Base-by-base conservation (phyloP, 2,113 vertebrate species). In the Erinaceus europaeus region DNA sequence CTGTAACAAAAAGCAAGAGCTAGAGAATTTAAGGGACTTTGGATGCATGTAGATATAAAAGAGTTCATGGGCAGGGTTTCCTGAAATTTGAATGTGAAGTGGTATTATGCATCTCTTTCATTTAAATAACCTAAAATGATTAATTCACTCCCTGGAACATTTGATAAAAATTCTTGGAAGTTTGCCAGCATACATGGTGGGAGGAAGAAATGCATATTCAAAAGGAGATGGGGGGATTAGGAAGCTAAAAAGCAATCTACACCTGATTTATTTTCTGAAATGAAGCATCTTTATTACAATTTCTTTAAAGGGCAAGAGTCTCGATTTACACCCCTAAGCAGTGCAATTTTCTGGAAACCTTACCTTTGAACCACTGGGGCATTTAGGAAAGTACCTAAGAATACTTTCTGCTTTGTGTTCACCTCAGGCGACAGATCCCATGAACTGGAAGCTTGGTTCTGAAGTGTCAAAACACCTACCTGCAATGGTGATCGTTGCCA, bases 91-190 rank as follows among this genome's bases (percentile, higher is more conserved):
- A 94, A 91, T 95, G 87, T 89, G 85, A 94, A 95, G 82, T 61
- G 67, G 83, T 94, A 93, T 95, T 93, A 89, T 95, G 92, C 79
- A 53, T 91, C 82, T 89, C 71, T 90, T 89, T 95, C 80, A 92
- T 94, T 96, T 95, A 94, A 94, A 94, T 94, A 95, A 92, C 91
- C 92, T 94, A 86, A 95, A 94, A 94, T 83, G 92, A 95, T 94
- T 95, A 95, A 95, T 94, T 90, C 89, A 91, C 57, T 95, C 92
- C 72, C 76, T 83, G 62, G 90, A 94, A 93, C 89, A 93, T 94
- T 94, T 94, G 94, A 93, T 94, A 93, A 94, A 93, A 94, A 88
- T 88, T 75, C 82, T 94, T 96, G 94, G 93, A 93, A 77, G 79
- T 89, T 88, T 94, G 95, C 95, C 95, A 96, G 90, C 81, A 93